phyloP scores from a whole-genome alignment of 2,888 invertebrate genomes.

The Pristionchus japonicus region DNA sequence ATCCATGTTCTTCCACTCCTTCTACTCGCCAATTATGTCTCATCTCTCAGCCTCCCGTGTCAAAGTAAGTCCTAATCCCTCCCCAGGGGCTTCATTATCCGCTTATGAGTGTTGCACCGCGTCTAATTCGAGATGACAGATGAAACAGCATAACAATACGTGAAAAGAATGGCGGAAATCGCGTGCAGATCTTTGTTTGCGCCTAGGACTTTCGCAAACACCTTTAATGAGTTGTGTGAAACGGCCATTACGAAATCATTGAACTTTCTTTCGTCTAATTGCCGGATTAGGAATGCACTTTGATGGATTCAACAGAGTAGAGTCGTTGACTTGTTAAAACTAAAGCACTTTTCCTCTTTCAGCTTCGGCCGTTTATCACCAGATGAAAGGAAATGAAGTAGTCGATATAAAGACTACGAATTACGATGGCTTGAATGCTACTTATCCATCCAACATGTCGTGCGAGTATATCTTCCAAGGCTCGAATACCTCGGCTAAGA shows the following conservation, averaged over 20 bases:
- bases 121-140: slow-evolving; percentile 5
- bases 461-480: slow-evolving; percentile 44
- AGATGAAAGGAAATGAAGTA: not conserved
- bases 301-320: not conserved
- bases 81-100: slow-evolving; percentile 28
- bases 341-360: not conserved
- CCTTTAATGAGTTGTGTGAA: not conserved
- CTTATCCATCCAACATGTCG: slow-evolving; percentile 38
- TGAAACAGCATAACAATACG: not conserved
- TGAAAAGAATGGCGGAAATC: not conserved
- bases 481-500: not conserved
- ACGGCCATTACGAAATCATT: slow-evolving; percentile 9
- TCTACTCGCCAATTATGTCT: slow-evolving; percentile 25
- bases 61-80: slow-evolving; percentile 6
- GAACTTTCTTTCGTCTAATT: not conserved
- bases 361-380: slow-evolving; percentile 30
- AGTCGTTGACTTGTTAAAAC: not conserved
- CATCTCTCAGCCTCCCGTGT: slow-evolving; percentile 18
- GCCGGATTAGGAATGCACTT: not conserved
- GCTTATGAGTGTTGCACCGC: not conserved
- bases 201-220: not conserved
- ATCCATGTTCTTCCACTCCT: not conserved
- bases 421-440: not conserved
- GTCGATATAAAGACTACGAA: slow-evolving; percentile 23
- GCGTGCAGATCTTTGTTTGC: not conserved